Conservation (phyloP, 2,888 invertebrate species). For the Synergus gifuensis region DNA sequence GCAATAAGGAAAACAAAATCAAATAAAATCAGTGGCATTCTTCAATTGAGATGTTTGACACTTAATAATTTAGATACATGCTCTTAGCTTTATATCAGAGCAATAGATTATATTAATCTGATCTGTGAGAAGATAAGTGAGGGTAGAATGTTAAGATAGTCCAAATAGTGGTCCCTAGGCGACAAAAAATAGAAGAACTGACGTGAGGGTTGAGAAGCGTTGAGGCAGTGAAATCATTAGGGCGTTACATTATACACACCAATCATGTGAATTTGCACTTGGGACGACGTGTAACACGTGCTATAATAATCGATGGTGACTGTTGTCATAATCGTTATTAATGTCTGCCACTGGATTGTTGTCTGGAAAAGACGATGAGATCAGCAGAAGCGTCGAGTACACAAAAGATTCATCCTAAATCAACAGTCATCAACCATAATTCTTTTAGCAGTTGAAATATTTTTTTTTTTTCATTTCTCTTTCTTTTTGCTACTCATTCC, state of each 20-base stretch:
- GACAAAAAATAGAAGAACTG: background rate
- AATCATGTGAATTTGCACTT: background rate
- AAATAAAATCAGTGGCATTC: background rate
- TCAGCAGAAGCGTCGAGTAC: slow-evolving; percentile 44
- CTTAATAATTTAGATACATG: background rate
- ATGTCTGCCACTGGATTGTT: slow-evolving; percentile 15
- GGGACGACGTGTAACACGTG: background rate
- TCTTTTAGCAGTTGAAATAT: background rate
- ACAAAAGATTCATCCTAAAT: slow-evolving; percentile 49
- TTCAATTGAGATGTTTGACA: background rate
- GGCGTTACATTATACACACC: background rate
- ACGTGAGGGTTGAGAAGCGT: background rate
- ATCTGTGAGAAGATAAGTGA: background rate
- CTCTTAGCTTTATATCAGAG: background rate
- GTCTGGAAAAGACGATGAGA: slow-evolving; percentile 47
- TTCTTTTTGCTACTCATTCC: background rate
- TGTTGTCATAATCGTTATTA: slow-evolving; percentile 9
- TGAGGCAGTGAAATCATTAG: background rate
- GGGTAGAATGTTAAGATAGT: background rate
- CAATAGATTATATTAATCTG: background rate
- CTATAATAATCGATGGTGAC: slow-evolving; percentile 7
- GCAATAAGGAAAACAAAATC: background rate
- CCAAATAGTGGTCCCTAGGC: background rate
- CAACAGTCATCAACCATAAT: slow-evolving; percentile 48
- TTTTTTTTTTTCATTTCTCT: background rate